phyloP scores from a whole-genome alignment of 1,140 invertebrate species.

The Lordiphosa collinella region DNA sequence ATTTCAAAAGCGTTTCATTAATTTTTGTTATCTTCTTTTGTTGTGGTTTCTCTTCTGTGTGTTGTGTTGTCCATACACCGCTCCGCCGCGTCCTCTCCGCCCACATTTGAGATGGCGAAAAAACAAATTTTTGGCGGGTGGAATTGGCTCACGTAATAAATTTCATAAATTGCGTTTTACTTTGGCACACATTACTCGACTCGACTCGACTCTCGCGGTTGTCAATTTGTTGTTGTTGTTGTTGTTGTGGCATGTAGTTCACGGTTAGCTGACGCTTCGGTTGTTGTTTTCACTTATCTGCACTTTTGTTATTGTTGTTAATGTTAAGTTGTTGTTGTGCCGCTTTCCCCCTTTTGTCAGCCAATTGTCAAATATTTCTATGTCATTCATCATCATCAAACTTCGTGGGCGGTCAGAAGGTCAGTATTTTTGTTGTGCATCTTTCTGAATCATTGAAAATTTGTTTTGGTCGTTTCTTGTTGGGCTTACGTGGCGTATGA shows the following conservation, averaged over 20 bases:
- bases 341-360: conserved; percentile 29
- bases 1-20: conserved; percentile 66
- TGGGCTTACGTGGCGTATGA: conserved; percentile 55
- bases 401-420: conserved; percentile 44
- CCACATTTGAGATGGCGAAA: conserved; percentile 4
- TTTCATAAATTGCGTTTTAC: conserved; percentile 75
- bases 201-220: conserved; percentile 19
- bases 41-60: conserved; percentile 16
- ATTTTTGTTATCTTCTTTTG: conserved; percentile 36
- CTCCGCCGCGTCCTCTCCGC: conserved; percentile 7
- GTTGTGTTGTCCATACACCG: conserved; percentile 19
- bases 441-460: neutral
- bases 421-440: conserved; percentile 13
- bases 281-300: conserved; percentile 52
- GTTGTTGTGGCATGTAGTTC: conserved; percentile 23
- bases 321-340: too few relatives aligned
- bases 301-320: conserved; percentile 37
- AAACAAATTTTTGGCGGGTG: conserved; percentile 33
- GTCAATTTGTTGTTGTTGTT: conserved; percentile 18
- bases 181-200: conserved; percentile 62
- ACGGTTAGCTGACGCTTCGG: conserved; percentile 1
- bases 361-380: conserved; percentile 35
- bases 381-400: conserved; percentile 17
- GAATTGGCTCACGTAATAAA: conserved; percentile 71
- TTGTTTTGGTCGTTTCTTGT: conserved; percentile 12